phyloP scores from a whole-genome alignment of 2,113 vertebrate genomes.

The Corythoichthys haematopterus region DNA sequence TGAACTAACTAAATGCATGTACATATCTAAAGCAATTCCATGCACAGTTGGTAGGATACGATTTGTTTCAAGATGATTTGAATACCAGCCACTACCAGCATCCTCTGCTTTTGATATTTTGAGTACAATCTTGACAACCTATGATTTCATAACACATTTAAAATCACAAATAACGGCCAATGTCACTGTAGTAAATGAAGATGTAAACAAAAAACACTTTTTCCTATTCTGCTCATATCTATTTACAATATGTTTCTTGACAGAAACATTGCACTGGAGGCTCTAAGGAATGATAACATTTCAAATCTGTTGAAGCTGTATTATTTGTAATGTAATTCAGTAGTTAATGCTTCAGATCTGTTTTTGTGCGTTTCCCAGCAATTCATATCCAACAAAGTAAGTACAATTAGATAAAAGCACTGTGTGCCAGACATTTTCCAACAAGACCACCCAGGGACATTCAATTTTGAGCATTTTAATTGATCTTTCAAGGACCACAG shows the following conservation, averaged over 20 bases:
- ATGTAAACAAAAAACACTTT: conserved; percentile 19
- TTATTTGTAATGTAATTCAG: not conserved
- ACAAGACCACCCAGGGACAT: not conserved
- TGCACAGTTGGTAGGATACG: not conserved
- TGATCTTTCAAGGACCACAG: not conserved
- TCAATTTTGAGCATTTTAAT: not conserved
- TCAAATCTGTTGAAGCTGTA: not conserved
- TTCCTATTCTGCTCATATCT: not conserved
- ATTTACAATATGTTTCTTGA: conserved; percentile 1
- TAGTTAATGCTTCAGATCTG: not conserved
- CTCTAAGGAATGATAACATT: not conserved
- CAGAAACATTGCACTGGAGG: not conserved
- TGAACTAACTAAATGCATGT: not conserved
- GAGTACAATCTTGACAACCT: not conserved
- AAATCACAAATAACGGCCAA: not conserved
- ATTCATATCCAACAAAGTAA: not conserved
- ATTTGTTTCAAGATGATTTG: not conserved
- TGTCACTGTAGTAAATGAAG: not conserved
- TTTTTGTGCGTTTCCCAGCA: not conserved
- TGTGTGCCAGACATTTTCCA: not conserved
- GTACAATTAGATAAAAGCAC: not conserved
- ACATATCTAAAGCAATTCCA: not conserved
- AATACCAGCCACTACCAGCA: not conserved
- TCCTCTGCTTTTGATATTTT: not conserved
- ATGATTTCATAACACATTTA: not conserved